phyloP scores from a whole-genome alignment of 2,888 invertebrate genomes.

The Patella depressa region DNA sequence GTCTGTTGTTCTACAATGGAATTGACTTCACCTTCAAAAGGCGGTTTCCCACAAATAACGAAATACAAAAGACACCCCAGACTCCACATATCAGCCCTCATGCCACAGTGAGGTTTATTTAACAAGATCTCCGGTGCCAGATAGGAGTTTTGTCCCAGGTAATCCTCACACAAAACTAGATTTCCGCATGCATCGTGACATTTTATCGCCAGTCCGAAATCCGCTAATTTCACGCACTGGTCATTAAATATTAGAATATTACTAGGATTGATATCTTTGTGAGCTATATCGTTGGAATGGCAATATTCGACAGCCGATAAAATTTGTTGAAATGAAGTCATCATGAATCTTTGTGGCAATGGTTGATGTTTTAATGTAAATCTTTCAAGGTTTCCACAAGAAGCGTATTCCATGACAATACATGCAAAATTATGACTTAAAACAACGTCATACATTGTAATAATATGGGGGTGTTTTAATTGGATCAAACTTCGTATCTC shows the following conservation, averaged over 20 bases:
- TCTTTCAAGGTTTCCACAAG: slow-evolving; percentile 37
- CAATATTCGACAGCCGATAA: slow-evolving; percentile 34
- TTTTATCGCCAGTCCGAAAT: slow-evolving; percentile 38
- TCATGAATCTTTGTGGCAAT: slow-evolving; percentile 21
- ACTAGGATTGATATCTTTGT: slow-evolving; percentile 44
- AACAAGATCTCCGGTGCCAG: slow-evolving; percentile 41
- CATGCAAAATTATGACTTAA: slow-evolving; percentile 29
- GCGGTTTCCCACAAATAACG: slow-evolving; percentile 29
- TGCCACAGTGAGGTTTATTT: slow-evolving; percentile 26
- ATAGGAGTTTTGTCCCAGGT: slow-evolving; percentile 39
- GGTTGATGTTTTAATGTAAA: slow-evolving; percentile 17
- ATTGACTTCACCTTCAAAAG: slow-evolving; percentile 20
- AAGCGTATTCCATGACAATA: slow-evolving; percentile 42
- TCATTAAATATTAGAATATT: slow-evolving; percentile 37
- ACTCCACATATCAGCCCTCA: slow-evolving; percentile 42
- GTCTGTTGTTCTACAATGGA: too few species aligned
- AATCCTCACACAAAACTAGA: slow-evolving; percentile 29
- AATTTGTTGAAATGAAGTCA: slow-evolving; percentile 28
- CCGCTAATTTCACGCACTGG: slow-evolving; percentile 36
- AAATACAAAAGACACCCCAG: slow-evolving; percentile 40
- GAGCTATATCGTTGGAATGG: slow-evolving; percentile 36
- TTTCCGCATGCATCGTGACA: slow-evolving; percentile 28
- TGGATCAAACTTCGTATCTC: slow-evolving; percentile 35
- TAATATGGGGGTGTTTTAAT: slow-evolving; percentile 32
- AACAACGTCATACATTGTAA: slow-evolving; percentile 33